Percentiles rank a stretch among this genome's conserved stretches.
phyloP scores from a whole-genome alignment of 2,113 vertebrate species.

The Nothobranchius kuhntae region DNA sequence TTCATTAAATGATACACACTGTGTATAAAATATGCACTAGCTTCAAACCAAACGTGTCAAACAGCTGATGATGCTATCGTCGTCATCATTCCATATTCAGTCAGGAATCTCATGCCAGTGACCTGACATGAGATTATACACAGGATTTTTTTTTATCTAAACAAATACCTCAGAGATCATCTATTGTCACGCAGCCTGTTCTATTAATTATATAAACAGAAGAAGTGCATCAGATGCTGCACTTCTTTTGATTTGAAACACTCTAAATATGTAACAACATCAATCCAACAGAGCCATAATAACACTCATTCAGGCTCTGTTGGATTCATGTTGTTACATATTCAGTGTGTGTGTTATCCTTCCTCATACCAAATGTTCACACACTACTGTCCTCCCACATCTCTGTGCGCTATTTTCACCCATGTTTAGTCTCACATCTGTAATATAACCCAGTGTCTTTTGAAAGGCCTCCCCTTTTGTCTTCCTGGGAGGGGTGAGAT shows the following conservation, averaged over 20 bases:
- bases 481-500: constrained; percentile 36
- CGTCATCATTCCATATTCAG: no score
- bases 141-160: no score
- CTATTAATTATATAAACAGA: no score
- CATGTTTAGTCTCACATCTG: neutral
- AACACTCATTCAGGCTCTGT: neutral
- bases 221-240: no score
- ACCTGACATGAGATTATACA: neutral
- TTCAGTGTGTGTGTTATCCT: neutral
- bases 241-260: no score
- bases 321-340: neutral
- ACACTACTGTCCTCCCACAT: no score
- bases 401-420: neutral
- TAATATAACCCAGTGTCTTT: neutral
- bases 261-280: no score
- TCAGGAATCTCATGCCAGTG: neutral
- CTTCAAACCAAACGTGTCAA: neutral
- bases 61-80: neutral
- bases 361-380: neutral
- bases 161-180: no score
- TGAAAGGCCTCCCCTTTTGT: constrained; percentile 29
- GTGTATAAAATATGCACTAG: neutral
- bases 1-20: constrained; percentile 8
- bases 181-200: no score
- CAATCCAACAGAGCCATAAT: no score